phyloP scores from a whole-genome alignment of 2,888 invertebrate genomes.

The Harmothoe impar region DNA sequence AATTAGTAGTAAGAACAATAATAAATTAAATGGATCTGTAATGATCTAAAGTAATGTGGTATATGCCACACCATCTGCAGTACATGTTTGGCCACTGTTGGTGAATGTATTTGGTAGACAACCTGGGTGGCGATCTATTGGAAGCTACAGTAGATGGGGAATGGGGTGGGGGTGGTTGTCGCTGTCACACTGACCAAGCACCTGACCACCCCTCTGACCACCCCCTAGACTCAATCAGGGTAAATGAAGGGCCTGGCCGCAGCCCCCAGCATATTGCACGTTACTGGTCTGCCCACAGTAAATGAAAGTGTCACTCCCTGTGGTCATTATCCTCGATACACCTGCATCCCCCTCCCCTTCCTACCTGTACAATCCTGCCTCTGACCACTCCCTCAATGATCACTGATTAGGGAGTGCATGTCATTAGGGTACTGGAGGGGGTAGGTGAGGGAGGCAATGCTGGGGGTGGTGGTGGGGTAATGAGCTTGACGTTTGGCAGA shows the following conservation, averaged over 20 bases:
- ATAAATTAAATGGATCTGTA: too few relatives aligned
- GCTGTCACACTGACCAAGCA: neutral
- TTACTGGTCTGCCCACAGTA: neutral
- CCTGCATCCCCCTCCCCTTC: constrained; percentile 41
- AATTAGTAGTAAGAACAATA: too few relatives aligned
- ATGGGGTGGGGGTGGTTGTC: neutral
- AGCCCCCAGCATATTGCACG: constrained; percentile 48
- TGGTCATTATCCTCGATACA: constrained; percentile 27
- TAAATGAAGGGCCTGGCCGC: constrained; percentile 4
- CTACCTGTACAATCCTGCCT: neutral
- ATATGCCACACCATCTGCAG: too few relatives aligned
- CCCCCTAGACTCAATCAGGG: constrained; percentile 39
- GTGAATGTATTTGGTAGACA: too few relatives aligned
- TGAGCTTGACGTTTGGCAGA: neutral
- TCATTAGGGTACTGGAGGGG: neutral
- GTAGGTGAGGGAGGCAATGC: neutral
- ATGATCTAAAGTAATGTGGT: too few relatives aligned
- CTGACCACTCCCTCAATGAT: neutral
- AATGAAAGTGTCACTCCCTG: constrained; percentile 44
- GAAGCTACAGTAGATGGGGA: neutral
- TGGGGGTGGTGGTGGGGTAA: neutral
- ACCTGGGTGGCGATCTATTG: too few relatives aligned
- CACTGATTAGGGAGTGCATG: neutral
- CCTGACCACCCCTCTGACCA: neutral
- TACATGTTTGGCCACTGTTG: too few relatives aligned